These are phyloP conservation scores for Orthonevra nobilis DNA, from an alignment of 2,888 invertebrate genomes.

Conservation along the genomic window DNA sequence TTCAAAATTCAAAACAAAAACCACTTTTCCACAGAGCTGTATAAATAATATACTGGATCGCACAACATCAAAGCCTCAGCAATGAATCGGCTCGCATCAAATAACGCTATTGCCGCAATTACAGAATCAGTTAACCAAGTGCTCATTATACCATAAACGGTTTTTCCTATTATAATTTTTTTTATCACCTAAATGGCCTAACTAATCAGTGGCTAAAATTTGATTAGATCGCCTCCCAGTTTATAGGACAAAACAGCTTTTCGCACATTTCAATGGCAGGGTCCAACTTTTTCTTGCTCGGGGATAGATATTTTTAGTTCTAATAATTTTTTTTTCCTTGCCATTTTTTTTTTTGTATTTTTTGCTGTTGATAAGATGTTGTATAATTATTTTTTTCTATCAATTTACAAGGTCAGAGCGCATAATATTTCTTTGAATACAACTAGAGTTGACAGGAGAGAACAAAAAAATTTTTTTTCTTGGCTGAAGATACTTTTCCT, in stretches of 20 bases:
- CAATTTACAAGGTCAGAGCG: conserved; percentile 37
- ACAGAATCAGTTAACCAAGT: conserved; percentile 8
- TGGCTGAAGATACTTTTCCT: neutral
- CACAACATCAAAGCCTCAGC: too few relatives aligned
- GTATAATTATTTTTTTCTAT: conserved; percentile 6
- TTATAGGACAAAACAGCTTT: conserved; percentile 1
- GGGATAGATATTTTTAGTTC: neutral
- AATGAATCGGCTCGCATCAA: too few relatives aligned
- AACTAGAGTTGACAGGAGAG: too few relatives aligned
- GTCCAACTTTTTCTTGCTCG: too few relatives aligned
- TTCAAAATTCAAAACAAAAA: too few relatives aligned
- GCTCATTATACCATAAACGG: too few relatives aligned
- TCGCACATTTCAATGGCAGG: conserved; percentile 1
- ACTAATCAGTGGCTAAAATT: conserved; percentile 21
- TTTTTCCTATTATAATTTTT: too few relatives aligned
- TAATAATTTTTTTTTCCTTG: neutral
- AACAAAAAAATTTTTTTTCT: neutral
- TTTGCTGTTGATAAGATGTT: conserved; percentile 17
- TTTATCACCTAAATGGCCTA: conserved; percentile 14
- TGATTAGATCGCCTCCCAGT: conserved; percentile 1
- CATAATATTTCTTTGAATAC: too few relatives aligned
- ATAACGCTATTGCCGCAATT: conserved; percentile 1
- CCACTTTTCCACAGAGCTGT: too few relatives aligned
- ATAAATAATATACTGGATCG: too few relatives aligned
- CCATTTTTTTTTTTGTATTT: conserved; percentile 13